Evolutionary conservation across 1,140 invertebrate genomes (phyloP).

Genomic region (Chrysopa pallens): DNA sequence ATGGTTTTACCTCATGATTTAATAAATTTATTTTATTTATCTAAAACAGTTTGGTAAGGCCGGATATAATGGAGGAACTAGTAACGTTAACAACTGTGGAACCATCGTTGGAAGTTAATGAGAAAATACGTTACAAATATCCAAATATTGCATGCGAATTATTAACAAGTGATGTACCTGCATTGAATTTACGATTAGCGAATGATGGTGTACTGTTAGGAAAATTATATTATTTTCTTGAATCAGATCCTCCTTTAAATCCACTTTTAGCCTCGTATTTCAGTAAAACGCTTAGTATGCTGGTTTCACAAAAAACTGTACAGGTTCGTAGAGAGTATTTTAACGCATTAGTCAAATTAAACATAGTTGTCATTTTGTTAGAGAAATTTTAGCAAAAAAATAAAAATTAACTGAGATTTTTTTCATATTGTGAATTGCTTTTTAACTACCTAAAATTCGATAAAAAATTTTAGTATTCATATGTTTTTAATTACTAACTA

Average conservation of each 20-base stretch:
- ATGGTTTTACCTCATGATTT: not conserved
- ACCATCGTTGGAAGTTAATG: conserved; percentile 56
- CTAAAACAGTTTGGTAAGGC: conserved; percentile 50
- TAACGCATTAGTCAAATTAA: not conserved
- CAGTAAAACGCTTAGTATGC: conserved; percentile 79
- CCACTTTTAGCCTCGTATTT: conserved; percentile 90
- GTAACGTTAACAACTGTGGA: conserved; percentile 73
- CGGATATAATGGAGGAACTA: conserved; percentile 69
- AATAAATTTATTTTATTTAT: conserved; percentile 9
- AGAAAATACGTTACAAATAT: conserved; percentile 70
- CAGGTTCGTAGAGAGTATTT: conserved; percentile 30
- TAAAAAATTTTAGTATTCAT: no score
- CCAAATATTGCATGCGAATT: conserved; percentile 89
- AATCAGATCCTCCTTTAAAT: conserved; percentile 73
- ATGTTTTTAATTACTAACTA: no score
- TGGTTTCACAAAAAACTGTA: conserved; percentile 62
- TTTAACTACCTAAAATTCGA: no score
- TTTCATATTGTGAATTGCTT: no score
- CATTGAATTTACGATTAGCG: conserved; percentile 70
- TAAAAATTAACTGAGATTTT: no score
- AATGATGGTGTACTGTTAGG: conserved; percentile 56
- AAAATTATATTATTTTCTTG: conserved; percentile 77
- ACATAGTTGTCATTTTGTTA: no score
- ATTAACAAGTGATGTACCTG: conserved; percentile 71
- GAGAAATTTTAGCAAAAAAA: no score